A percentile compares a stretch with the other conserved stretches of the same genome.
These are phyloP conservation scores for Drosophila fulvimacula DNA, from an alignment of 2,888 invertebrate genomes.

Conservation along the genomic window DNA sequence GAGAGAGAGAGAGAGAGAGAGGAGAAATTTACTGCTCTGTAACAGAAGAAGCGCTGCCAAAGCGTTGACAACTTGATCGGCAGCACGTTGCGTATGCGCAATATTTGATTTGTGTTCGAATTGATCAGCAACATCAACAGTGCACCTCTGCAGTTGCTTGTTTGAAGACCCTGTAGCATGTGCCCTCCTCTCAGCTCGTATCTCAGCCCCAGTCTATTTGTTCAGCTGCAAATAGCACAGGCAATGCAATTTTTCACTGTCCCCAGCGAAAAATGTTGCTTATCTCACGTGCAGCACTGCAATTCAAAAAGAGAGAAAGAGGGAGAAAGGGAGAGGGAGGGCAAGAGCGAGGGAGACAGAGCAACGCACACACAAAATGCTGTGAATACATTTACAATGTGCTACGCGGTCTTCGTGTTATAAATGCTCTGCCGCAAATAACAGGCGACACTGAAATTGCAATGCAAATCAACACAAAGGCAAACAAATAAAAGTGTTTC, in stretches of 20 bases:
- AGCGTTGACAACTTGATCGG: conserved; percentile 59
- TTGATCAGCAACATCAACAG: conserved; percentile 14
- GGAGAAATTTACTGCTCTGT: conserved; percentile 7
- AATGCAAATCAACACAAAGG: conserved; percentile 27
- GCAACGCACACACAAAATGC: not conserved
- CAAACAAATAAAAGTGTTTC: conserved; percentile 7
- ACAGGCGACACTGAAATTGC: conserved; percentile 34
- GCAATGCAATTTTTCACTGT: conserved; percentile 53
- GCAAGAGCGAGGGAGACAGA: not conserved
- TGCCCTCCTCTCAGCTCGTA: not conserved
- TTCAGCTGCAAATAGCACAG: conserved; percentile 37
- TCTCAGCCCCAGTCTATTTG: conserved; percentile 38
- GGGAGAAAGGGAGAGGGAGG: not conserved
- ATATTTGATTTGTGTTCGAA: conserved; percentile 23
- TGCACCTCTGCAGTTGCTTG: not conserved
- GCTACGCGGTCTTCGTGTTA: conserved; percentile 17
- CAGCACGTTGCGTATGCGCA: conserved; percentile 36
- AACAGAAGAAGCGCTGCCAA: conserved; percentile 18
- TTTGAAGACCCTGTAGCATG: not conserved
- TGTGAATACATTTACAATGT: conserved; percentile 26
- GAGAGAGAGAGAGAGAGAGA: not conserved
- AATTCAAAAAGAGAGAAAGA: conserved; percentile 3
- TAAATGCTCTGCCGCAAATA: conserved; percentile 30
- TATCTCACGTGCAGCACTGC: conserved; percentile 69
- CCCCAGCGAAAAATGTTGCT: conserved; percentile 48